Base-by-base conservation (phyloP, 2,113 vertebrate species). In the Prionailurus bengalensis region DNA sequence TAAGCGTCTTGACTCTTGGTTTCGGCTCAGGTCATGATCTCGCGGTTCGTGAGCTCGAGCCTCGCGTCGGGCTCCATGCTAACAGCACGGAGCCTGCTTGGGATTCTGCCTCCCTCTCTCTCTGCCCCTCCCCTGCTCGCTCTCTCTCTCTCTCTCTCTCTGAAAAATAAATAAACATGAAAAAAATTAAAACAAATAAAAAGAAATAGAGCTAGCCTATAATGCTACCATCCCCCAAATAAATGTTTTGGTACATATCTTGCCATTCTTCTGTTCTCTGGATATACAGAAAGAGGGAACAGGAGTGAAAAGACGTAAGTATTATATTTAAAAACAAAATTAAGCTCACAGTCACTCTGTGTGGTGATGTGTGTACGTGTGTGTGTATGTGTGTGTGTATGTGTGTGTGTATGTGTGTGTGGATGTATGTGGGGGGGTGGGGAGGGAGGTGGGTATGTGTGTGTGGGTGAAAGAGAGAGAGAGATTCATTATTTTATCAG, bases 311-410 rank as follows among this genome's bases (percentile, higher is more conserved):
- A 71, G 58, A 55, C 4, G 11, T n/a, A 79, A 61, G 53, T 31
- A 79, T 42, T 85, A 16, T 61, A 76, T 51, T 70, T 71, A 74
- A 85, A 58, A 55, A 33, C 65, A 91, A 94, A 94, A 78, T 29
- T 42, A n/a, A 65, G 55, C 73, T 90, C 42, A 71, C 4, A 31
- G 13, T 23, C 23, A 68, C 31, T 74, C 73, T 81, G 1, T 25
- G 31, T 82, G 63, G 17, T 21, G 14, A 42, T 33, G n/a, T 53
- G 12, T 61, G 45, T 53, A 33, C 33, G 31, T 51, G 14, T n/a
- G 36, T n/a, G 16, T 29, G 0, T 3, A 19, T 33, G 68, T 36
- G 39, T 36, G 36, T 31, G 15, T 7, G 36, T 23, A n/a, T 23
- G 19, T 45, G 45, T 45, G 45, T 45, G 45, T 45, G 45, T 45